A percentile compares a stretch with the other conserved stretches of the same genome.
These are phyloP conservation scores for Numida meleagris DNA, from an alignment of 2,113 vertebrate species.

Conservation along the genomic window DNA sequence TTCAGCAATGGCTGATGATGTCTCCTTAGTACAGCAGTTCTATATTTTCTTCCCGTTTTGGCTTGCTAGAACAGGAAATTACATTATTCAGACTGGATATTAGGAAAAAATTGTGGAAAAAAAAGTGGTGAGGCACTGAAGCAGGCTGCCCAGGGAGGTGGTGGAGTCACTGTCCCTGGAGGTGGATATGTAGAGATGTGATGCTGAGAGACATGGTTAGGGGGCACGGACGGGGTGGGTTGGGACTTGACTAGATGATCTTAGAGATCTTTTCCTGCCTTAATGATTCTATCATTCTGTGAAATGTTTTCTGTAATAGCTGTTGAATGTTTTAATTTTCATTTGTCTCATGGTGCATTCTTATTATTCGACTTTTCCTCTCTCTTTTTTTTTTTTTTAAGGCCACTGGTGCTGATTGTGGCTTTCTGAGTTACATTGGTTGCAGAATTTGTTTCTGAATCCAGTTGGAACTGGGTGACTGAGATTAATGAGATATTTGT, in stretches of 20 bases:
- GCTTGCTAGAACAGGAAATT: slow-evolving; percentile 33
- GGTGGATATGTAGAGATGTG: too few species aligned
- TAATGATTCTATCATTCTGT: too few species aligned
- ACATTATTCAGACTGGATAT: neutral
- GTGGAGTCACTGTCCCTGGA: too few species aligned
- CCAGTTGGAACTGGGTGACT: neutral
- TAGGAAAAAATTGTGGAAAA: too few species aligned
- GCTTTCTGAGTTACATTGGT: neutral
- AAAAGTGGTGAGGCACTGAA: too few species aligned
- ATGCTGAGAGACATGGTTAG: too few species aligned
- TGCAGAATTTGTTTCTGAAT: neutral
- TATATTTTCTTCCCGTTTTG: neutral
- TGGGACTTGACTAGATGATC: too few species aligned
- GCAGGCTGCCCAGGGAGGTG: too few species aligned
- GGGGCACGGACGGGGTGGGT: too few species aligned
- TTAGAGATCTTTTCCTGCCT: too few species aligned
- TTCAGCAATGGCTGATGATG: neutral
- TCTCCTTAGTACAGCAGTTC: neutral
- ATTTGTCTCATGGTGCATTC: slow-evolving; percentile 4
- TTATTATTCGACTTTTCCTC: neutral
- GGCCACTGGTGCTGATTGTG: neutral
- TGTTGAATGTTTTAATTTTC: slow-evolving; percentile 4
- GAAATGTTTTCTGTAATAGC: neutral
- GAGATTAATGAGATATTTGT: neutral
- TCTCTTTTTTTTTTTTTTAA: neutral